Base-by-base conservation (phyloP, 2,113 vertebrate genomes). In the Macquaria australasica region DNA sequence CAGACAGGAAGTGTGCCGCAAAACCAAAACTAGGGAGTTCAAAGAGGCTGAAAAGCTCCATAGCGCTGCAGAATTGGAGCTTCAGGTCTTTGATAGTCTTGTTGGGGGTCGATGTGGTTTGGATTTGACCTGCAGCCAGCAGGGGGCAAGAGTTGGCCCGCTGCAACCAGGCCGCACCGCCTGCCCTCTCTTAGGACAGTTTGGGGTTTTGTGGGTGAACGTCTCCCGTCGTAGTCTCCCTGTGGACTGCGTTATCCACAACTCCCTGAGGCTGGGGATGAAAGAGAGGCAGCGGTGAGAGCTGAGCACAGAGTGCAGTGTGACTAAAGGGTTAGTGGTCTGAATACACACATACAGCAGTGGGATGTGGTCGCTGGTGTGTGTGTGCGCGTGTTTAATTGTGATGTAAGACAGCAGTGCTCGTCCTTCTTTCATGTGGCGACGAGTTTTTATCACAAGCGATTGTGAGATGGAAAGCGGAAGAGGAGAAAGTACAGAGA, bases 191-290 rank as follows among this genome's bases (percentile, higher is more conserved):
- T 10, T 4, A 67, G 73, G 73, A 72, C 73, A 2, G 8, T 41
- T 62, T 50, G 70, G 51, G 80, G 55, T 80, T 87, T 80, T 77
- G 66, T 62, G 75, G 64, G 15, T 45, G 60, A 86, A 72, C 37
- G 60, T 79, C 39, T 79, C 39, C 73, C 28, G 1, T 67, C 5
- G 0, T 23, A 34, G 77, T 79, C 82, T 78, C 90, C 11, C 8
- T 41, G 31, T 39, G 80, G 84, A 89, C 90, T 66, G 39, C 25
- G 3, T 88, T 88, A 85, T 86, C 90, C 89, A 88, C 87, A 89
- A 87, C 5, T 39, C 92, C 88, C 82, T 0, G n/a, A 62, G 83
- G 80, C 62, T 0, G 25, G 18, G 69, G 86, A 89, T 89, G 59
- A 88, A 88, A 87, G 81, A 3, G 41, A 59, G 77, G 63, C 41